These are phyloP conservation scores for Nannospalax galili DNA, from an alignment of 2,113 vertebrate species.

Conservation along the genomic window DNA sequence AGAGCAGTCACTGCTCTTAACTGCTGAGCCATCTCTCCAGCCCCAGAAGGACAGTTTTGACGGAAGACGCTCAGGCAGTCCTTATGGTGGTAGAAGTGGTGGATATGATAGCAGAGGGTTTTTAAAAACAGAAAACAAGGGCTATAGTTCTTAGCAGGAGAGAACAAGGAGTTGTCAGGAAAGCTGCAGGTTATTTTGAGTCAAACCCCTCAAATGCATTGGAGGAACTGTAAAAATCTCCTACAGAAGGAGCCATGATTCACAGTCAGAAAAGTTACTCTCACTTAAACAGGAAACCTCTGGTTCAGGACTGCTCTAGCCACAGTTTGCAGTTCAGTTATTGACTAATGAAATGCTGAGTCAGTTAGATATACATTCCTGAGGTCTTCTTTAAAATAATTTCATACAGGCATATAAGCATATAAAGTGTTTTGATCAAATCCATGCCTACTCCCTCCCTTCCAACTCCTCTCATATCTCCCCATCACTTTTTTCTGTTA, in stretches of 20 bases:
- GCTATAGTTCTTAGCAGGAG: conserved; percentile 98
- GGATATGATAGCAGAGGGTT: background rate
- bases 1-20: too few species aligned
- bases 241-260: background rate
- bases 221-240: conserved; percentile 89
- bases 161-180: conserved; percentile 97
- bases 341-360: too few species aligned
- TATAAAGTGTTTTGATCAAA: too few species aligned
- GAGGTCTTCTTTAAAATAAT: too few species aligned
- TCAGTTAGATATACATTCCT: background rate
- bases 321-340: background rate
- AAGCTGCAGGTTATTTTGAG: conserved; percentile 99
- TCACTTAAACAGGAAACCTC: background rate
- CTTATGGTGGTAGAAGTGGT: background rate
- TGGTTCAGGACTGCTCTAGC: background rate
- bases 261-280: background rate
- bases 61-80: too few species aligned
- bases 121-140: conserved; percentile 49
- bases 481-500: too few species aligned
- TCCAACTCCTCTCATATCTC: too few species aligned
- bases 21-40: too few species aligned
- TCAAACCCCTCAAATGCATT: conserved; percentile 95
- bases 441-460: too few species aligned
- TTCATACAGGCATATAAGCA: too few species aligned
- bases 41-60: too few species aligned